Percentiles rank a stretch among this genome's conserved stretches.
These are phyloP conservation scores for Paguma larvata DNA, from an alignment of 2,797 vertebrate genomes.

Conservation along the genomic window DNA sequence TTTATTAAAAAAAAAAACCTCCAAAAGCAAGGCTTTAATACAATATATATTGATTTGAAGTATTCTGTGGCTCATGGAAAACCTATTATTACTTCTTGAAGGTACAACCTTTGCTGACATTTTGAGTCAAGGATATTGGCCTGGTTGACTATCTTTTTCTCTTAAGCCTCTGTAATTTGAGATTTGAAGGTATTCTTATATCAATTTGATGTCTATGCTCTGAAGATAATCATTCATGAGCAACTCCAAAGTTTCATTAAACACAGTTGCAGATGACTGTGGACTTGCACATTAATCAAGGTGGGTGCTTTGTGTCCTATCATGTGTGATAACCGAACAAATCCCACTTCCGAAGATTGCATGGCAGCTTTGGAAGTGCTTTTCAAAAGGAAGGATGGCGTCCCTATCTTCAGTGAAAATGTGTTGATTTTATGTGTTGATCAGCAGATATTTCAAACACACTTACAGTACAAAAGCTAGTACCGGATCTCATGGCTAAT, in stretches of 20 bases:
- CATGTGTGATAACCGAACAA: neutral
- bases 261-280: neutral
- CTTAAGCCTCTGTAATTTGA: neutral
- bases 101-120: constrained; percentile 73
- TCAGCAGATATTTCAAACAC: constrained; percentile 26
- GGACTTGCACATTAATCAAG: neutral
- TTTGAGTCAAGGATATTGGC: constrained; percentile 70
- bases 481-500: neutral
- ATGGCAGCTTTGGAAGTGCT: neutral
- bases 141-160: neutral
- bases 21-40: constrained; percentile 69
- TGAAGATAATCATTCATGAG: neutral
- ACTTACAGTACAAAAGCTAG: neutral
- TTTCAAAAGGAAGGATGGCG: neutral
- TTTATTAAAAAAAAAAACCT: constrained; percentile 8
- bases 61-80: constrained; percentile 75
- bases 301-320: neutral
- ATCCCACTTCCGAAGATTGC: neutral
- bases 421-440: neutral
- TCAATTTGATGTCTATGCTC: neutral
- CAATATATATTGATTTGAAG: constrained; percentile 83
- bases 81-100: constrained; percentile 77
- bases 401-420: neutral
- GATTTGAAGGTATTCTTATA: constrained; percentile 47
- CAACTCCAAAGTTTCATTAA: neutral